Evolutionary conservation across 2,797 vertebrate genomes (phyloP), one percentile per base, ranked within the genome.

Genomic region (Urocyon cinereoargenteus): DNA sequence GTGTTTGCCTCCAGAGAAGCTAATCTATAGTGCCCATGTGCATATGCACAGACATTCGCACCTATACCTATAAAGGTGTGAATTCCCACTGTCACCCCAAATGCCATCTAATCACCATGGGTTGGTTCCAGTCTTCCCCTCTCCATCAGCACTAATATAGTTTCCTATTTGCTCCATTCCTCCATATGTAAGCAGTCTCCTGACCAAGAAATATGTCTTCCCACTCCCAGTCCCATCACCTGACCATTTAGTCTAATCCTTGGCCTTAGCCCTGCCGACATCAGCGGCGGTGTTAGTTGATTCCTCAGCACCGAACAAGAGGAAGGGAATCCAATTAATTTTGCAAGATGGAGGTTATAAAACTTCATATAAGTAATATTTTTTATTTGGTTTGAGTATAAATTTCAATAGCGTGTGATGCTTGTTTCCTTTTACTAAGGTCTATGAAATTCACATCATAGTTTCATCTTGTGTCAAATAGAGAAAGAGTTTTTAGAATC

Each of bases 301-400:
- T 61, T n/a, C 55, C 31, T 77, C 62, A 93, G 84, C 36, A 59
- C 26, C 66, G 18, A 85, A 36, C 57, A 55, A 28, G 26, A 51
- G 40, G 21, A 70, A 64, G 16, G 26, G 22, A 55, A 12, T 94
- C 28, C 18, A 36, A 28, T 22, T 87, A 61, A 85, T 81, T 77
- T 87, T 49, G 70, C 64, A 86, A 82, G 31, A 19, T 16, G 10
- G 55, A 26, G 24, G 18, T 66, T 62, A 59, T 66, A 82, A 68
- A 88, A 45, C 16, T 92, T 84, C 28, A 57, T 88, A 28, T 40
- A 70, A 94, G 36, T 36, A 87, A 77, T 66, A n/a, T 3, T 66
- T 87, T 86, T 92, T 66, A 82, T 88, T 96, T 93, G 51, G 51
- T 55, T 83, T 73, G 51, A 88, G 91, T 86, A 53, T 83, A 31